phyloP scores from a whole-genome alignment of 2,888 invertebrate species.

The Drosophila leonis region DNA sequence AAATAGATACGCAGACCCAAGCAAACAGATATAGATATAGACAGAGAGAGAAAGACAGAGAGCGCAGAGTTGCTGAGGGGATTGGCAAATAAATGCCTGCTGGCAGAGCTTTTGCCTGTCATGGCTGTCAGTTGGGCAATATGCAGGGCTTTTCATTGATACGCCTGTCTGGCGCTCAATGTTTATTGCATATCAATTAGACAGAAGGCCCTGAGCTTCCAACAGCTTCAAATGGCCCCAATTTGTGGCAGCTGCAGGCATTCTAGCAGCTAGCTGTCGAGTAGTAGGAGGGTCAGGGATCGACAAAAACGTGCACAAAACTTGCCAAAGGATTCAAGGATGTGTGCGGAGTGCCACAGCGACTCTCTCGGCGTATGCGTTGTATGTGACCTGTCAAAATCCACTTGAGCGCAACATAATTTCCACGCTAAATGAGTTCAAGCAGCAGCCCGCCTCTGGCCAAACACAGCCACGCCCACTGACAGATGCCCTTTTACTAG shows the following conservation, averaged over 20 bases:
- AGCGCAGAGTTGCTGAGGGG: not conserved
- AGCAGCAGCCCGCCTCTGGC: conserved; percentile 55
- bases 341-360: conserved; percentile 28
- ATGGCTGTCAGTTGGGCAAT: conserved; percentile 52
- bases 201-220: conserved; percentile 29
- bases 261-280: not conserved
- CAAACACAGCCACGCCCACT: conserved; percentile 34
- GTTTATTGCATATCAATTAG: conserved; percentile 79
- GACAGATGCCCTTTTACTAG: conserved; percentile 19
- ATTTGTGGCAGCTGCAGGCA: conserved; percentile 40
- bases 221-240: conserved; percentile 43
- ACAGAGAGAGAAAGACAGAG: not conserved
- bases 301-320: conserved; percentile 70
- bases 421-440: conserved; percentile 76
- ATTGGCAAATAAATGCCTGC: conserved; percentile 19
- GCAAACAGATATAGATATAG: conserved; percentile 1
- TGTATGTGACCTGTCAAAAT: conserved; percentile 64
- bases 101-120: conserved; percentile 32
- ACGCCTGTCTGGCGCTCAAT: conserved; percentile 64
- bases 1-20: conserved; percentile 20
- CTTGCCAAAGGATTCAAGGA: conserved; percentile 62
- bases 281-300: conserved; percentile 6
- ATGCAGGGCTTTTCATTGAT: conserved; percentile 59
- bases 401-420: conserved; percentile 76
- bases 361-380: conserved; percentile 9